phyloP scores from a whole-genome alignment of 1,140 invertebrate genomes.

The Sarcophaga bullata region DNA sequence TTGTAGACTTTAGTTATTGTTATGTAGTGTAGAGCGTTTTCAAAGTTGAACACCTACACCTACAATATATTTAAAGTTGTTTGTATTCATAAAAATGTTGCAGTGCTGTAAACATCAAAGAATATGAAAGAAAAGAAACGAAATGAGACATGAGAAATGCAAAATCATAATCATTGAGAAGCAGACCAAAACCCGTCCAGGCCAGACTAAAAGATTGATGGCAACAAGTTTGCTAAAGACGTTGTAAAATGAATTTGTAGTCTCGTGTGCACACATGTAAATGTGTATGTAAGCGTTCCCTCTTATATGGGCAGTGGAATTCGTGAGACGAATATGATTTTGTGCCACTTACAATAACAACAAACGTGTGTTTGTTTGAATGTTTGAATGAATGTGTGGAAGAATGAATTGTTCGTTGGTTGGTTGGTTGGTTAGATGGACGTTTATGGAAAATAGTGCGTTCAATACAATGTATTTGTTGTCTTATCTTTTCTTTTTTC shows the following conservation, averaged over 20 bases:
- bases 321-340: not conserved
- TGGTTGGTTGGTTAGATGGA: not conserved
- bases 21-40: not conserved
- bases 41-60: not conserved
- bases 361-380: not conserved
- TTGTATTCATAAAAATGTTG: too few species aligned
- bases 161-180: not conserved
- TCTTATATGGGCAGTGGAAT: too few species aligned
- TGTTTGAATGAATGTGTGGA: not conserved
- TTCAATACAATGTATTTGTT: too few species aligned
- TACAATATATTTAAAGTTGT: too few species aligned
- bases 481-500: too few species aligned
- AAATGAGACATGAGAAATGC: not conserved
- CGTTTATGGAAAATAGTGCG: not conserved
- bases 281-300: too few species aligned
- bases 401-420: not conserved
- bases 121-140: too few species aligned
- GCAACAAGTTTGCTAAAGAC: not conserved
- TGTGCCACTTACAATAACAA: not conserved
- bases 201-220: not conserved
- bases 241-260: not conserved
- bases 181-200: not conserved
- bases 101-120: too few species aligned
- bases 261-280: too few species aligned
- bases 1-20: not conserved